Conservation (phyloP, 2,113 vertebrate genomes). For the Oryctolagus cuniculus region DNA sequence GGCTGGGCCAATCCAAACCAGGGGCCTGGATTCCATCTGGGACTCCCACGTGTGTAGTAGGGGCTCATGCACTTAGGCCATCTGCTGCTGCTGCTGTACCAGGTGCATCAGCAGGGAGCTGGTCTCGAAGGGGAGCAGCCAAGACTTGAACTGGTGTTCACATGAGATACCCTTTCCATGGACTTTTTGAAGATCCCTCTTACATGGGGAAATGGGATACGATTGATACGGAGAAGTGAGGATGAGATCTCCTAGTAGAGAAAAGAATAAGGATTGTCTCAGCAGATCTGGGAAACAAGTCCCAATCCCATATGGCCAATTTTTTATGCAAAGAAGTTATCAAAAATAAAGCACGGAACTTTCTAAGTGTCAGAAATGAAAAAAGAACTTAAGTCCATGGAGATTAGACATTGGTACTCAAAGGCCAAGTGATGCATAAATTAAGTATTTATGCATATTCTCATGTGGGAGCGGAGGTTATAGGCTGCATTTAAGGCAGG, state of each 20-base stretch:
- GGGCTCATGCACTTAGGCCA: too few relatives aligned
- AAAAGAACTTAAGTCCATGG: background rate
- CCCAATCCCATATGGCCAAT: background rate
- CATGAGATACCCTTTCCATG: too few relatives aligned
- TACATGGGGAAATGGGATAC: background rate
- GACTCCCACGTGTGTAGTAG: too few relatives aligned
- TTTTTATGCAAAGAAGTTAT: background rate
- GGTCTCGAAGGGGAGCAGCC: too few relatives aligned
- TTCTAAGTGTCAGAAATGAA: background rate
- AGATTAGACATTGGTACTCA: background rate
- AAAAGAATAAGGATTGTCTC: background rate
- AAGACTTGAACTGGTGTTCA: too few relatives aligned
- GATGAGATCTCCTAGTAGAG: background rate
- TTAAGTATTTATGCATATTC: background rate
- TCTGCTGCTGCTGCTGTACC: too few relatives aligned
- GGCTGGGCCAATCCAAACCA: too few relatives aligned
- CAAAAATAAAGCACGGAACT: background rate
- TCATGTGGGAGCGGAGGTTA: fast-evolving
- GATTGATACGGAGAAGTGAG: background rate
- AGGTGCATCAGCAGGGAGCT: too few relatives aligned
- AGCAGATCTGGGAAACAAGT: background rate
- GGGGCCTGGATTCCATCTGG: too few relatives aligned
- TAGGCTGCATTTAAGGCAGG: background rate
- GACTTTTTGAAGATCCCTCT: too few relatives aligned
- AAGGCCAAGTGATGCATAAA: background rate